These are phyloP conservation scores for Pycnonotus jocosus DNA, from an alignment of 2,113 vertebrate species.

Conservation along the genomic window DNA sequence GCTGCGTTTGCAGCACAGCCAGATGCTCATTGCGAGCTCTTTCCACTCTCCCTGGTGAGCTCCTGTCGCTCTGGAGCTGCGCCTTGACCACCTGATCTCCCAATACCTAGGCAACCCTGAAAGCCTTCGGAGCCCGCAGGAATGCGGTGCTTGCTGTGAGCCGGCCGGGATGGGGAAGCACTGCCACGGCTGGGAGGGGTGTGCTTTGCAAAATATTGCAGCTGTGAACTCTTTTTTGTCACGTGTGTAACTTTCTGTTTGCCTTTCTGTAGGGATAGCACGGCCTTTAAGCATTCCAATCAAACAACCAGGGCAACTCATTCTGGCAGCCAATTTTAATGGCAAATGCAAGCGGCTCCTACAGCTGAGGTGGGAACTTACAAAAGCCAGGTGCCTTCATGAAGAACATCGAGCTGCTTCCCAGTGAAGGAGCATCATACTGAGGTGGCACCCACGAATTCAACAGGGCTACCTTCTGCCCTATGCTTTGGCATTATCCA, in stretches of 20 bases:
- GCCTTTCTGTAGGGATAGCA: neutral
- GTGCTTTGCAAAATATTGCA: neutral
- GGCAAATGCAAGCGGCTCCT: neutral
- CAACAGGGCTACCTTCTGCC: neutral
- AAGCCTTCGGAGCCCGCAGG: neutral
- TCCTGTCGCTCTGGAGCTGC: neutral
- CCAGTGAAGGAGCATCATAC: neutral
- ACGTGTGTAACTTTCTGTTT: neutral
- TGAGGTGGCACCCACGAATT: neutral
- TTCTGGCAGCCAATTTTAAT: neutral
- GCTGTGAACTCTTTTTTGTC: neutral
- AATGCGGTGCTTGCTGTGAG: accelerated
- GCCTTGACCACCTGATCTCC: neutral
- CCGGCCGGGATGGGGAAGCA: accelerated
- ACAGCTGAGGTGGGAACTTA: neutral
- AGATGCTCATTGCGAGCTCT: neutral
- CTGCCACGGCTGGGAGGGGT: neutral
- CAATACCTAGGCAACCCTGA: neutral
- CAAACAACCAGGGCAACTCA: neutral
- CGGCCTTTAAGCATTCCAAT: neutral
- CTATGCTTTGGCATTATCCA: neutral
- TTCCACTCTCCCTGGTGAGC: neutral
- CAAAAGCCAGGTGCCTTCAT: neutral
- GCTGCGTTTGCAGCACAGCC: neutral
- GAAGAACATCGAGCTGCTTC: neutral